Base-by-base conservation (phyloP, 2,888 invertebrate genomes). In the Platycheirus albimanus region DNA sequence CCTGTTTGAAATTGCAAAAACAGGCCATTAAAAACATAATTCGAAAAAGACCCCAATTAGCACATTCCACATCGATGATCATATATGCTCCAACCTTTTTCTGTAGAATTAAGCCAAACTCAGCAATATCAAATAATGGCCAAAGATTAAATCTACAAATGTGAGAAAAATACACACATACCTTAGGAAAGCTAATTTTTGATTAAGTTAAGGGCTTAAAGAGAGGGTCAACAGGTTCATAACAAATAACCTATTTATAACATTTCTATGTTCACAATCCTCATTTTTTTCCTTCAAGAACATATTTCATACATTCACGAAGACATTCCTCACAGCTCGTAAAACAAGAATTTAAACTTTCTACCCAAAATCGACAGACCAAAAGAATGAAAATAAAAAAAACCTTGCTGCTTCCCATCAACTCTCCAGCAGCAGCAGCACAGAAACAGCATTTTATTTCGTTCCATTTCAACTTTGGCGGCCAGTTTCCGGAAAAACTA, bases 261-360 rank as follows among this genome's bases (percentile, higher is more conserved):
- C n/a, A n/a, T 38, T 30, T 52, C n/a, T 8, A 20, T 19, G 4
- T 17, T 17, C 2, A 30, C 30, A 28, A 43, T 38, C 20, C 17
- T 13, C 4, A n/a, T 33, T 15, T 15, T 11, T 19, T 1, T 6
- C 2, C 20, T 0, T 0, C 38, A 11, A 19, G 24, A 61, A 61
- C 13, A 70, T 45, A 58, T 38, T 51, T 41, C 13, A 58, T 49
- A 28, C 51, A 66, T 33, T 30, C 19, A 15, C 36, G n/a, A 13
- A 71, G 47, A 71, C 63, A 83, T 78, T 83, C 69, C 72, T 43
- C n/a, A n/a, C 15, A 72, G 43, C 72, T 69, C 38, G 78, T 67
- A 38, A 72, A 74, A 83, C 83, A 49, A 78, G 83, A 78, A 78
- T 74, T 76, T 45, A 78, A 78, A 83, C 83, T 83, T 83, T 83